These are phyloP conservation scores for Myiotriccus ornatus DNA, from an alignment of 2,797 vertebrate species.

Conservation along the genomic window DNA sequence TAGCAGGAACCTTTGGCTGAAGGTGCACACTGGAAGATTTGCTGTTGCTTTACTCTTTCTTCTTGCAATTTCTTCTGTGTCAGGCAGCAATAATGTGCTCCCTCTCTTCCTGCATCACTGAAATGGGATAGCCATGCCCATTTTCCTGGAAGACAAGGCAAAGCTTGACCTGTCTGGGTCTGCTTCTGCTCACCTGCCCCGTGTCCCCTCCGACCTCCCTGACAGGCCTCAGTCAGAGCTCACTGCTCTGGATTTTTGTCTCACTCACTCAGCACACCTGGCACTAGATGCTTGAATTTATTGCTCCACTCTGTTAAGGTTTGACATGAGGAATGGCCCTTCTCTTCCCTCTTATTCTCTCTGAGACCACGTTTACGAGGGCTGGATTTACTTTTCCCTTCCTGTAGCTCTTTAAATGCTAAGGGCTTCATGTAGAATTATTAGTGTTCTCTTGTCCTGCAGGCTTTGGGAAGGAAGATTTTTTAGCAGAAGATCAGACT, in stretches of 20 bases:
- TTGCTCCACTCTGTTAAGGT: background rate
- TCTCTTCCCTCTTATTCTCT: background rate
- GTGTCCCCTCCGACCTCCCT: accelerated
- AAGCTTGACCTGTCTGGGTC: background rate
- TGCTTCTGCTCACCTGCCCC: background rate
- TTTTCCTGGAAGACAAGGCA: background rate
- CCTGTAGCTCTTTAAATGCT: background rate
- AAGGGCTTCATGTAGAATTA: background rate
- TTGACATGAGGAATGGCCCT: background rate
- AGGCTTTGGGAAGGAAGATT: background rate
- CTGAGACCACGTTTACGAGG: background rate
- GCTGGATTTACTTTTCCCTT: background rate
- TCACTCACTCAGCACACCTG: background rate
- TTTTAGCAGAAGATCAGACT: background rate
- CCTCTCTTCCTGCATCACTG: background rate
- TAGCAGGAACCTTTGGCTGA: background rate
- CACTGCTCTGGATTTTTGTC: background rate
- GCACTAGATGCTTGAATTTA: background rate
- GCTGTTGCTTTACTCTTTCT: background rate
- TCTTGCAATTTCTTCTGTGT: background rate
- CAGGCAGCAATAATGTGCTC: background rate
- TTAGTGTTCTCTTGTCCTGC: background rate
- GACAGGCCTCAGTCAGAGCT: background rate
- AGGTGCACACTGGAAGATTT: background rate
- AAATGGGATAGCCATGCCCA: accelerated